Conservation (phyloP, 2,113 vertebrate genomes). For the Amazona guildingii region DNA sequence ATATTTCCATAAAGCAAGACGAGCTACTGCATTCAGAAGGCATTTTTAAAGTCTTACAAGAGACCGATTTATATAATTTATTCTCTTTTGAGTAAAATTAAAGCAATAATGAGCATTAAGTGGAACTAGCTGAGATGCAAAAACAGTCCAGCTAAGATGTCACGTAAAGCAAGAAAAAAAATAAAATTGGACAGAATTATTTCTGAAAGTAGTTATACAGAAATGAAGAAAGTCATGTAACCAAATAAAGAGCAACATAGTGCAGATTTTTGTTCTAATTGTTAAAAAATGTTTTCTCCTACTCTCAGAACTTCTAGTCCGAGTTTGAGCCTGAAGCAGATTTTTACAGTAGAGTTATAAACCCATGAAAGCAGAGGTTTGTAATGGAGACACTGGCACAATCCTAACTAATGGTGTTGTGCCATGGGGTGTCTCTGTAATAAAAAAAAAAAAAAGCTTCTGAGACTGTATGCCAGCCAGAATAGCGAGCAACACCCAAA, state of each 20-base stretch:
- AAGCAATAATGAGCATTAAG: background rate
- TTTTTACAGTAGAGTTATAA: constrained; percentile 73
- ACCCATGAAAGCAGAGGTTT: constrained; percentile 66
- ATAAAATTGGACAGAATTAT: background rate
- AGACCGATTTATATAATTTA: background rate
- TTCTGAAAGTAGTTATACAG: constrained; percentile 13
- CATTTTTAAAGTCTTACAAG: background rate
- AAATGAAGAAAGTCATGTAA: constrained; percentile 6
- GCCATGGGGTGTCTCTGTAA: constrained; percentile 35
- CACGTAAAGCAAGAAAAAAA: background rate
- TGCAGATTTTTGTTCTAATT: constrained; percentile 46
- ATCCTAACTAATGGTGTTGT: constrained; percentile 26
- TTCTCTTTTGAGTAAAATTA: background rate
- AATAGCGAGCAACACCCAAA: constrained; percentile 30
- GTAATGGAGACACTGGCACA: constrained; percentile 70
- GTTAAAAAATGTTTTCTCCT: constrained; percentile 59
- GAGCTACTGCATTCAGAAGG: background rate
- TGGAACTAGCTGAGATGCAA: background rate
- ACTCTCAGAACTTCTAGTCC: constrained; percentile 49
- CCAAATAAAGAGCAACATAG: constrained; percentile 39
- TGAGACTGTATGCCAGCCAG: background rate
- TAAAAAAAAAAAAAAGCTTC: constrained; percentile 30
- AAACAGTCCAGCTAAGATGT: background rate
- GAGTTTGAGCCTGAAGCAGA: constrained; percentile 63
- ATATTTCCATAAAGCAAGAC: background rate